Evolutionary conservation across 1,140 invertebrate genomes (phyloP), one percentile per base, ranked within the genome.

Genomic region (Ptiloglossa arizonensis): DNA sequence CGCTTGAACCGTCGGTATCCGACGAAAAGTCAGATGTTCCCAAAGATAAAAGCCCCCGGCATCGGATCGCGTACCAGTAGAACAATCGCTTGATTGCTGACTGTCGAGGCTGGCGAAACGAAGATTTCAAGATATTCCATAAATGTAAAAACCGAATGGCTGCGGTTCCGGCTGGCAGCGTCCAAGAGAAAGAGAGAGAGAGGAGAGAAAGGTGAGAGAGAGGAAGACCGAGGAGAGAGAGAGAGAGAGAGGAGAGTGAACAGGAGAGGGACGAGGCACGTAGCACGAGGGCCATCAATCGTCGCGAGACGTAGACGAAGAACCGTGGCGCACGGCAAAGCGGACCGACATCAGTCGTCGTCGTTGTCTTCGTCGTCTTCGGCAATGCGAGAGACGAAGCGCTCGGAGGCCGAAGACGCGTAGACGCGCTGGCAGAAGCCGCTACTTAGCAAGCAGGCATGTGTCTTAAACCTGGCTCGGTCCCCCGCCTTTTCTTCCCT

Each of bases 51-150:
- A 71, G 48, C 77, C 27, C 24, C 44, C 44, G 72, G 72, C 68
- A 70, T 84, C 50, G 50, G 48, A 83, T 70, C 59, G 82, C 50
- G 35, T 27, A 41, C 29, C 67, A 56, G 44, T 72, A 74, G 41
- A 83, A 87, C 80, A 86, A 85, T 87, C 85, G 77, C 67, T 72
- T 71, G 82, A 81, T 84, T 84, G 79, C 74, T 50, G 80, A 52
- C 66, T 76, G 73, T 79, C 46, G 70, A 24, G 41, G 38, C 50
- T 46, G 70, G 76, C n/a, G 75, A 76, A 86, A 76, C 80, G 63
- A 79, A 89, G 87, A 90, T 90, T 89, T 88, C 86, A 86, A 90
- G 89, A 90, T 90, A 90, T 90, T 90, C 89, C 89, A 90, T 89
- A 89, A 90, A 90, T 89, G 89, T 87, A 89, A 83, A 85, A 90